Conservation (phyloP, 2,113 vertebrate genomes). For the Paradisaea rubra region DNA sequence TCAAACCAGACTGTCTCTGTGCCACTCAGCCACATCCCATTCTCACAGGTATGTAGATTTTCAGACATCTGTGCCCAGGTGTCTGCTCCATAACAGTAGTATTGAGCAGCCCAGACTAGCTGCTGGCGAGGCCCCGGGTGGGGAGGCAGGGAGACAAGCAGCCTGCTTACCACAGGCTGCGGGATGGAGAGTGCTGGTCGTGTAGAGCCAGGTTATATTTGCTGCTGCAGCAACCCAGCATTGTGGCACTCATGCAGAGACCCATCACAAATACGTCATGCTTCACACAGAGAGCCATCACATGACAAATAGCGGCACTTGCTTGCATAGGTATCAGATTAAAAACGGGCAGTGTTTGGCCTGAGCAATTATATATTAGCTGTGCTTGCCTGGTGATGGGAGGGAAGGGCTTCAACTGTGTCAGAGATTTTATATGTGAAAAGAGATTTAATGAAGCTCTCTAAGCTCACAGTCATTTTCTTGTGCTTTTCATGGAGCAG, state of each 20-base stretch:
- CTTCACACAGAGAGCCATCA: neutral
- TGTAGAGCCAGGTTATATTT: neutral
- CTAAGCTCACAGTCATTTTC: neutral
- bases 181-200: neutral
- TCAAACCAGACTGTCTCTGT: neutral
- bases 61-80: neutral
- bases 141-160: neutral
- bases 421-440: neutral
- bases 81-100: neutral
- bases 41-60: neutral
- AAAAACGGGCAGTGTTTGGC: neutral
- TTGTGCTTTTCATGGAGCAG: neutral
- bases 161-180: neutral
- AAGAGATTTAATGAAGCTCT: constrained; percentile 4
- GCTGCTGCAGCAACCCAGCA: neutral
- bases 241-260: neutral
- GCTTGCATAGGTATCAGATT: neutral
- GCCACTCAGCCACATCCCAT: neutral
- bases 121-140: neutral
- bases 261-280: fast-evolving
- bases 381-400: neutral
- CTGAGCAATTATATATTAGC: neutral
- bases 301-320: neutral
- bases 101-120: neutral
- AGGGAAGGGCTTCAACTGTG: neutral